phyloP scores from a whole-genome alignment of 2,113 vertebrate species.

The Osmerus mordax region DNA sequence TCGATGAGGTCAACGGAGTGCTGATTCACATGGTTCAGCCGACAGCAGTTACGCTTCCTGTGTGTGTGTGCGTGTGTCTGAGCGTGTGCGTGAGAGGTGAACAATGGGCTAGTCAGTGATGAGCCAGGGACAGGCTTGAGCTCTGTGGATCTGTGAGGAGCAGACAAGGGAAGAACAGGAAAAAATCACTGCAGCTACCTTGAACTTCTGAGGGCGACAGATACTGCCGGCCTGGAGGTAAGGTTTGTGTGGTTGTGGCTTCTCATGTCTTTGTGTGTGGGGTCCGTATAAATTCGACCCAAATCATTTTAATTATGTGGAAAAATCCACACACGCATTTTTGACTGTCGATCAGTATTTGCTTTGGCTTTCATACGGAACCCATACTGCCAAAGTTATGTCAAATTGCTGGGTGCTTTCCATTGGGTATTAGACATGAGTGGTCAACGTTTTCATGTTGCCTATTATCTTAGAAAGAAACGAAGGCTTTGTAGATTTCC shows the following conservation, averaged over 20 bases:
- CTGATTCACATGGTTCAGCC: conserved; percentile 11
- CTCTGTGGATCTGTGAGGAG: conserved; percentile 32
- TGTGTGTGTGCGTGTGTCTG: neutral
- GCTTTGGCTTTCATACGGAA: conserved; percentile 52
- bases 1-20: conserved; percentile 28
- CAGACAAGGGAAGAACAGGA: conserved; percentile 23
- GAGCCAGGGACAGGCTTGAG: conserved; percentile 21
- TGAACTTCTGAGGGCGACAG: conserved; percentile 16
- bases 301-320: conserved; percentile 57
- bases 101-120: conserved; percentile 18
- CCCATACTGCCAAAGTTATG: conserved; percentile 52
- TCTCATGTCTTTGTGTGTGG: conserved; percentile 56
- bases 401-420: conserved; percentile 58
- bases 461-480: conserved; percentile 54
- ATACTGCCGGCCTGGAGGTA: conserved; percentile 53
- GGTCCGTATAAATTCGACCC: conserved; percentile 55
- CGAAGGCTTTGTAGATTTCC: conserved; percentile 42
- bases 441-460: conserved; percentile 53
- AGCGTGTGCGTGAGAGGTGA: conserved; percentile 16
- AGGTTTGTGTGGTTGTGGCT: conserved; percentile 17
- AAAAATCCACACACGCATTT: conserved; percentile 58
- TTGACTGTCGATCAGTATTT: conserved; percentile 64
- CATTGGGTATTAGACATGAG: conserved; percentile 53
- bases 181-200: conserved; percentile 15
- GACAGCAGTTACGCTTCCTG: neutral